These are phyloP conservation scores for Megaceryle alcyon DNA, from an alignment of 2,797 vertebrate genomes.

Conservation along the genomic window DNA sequence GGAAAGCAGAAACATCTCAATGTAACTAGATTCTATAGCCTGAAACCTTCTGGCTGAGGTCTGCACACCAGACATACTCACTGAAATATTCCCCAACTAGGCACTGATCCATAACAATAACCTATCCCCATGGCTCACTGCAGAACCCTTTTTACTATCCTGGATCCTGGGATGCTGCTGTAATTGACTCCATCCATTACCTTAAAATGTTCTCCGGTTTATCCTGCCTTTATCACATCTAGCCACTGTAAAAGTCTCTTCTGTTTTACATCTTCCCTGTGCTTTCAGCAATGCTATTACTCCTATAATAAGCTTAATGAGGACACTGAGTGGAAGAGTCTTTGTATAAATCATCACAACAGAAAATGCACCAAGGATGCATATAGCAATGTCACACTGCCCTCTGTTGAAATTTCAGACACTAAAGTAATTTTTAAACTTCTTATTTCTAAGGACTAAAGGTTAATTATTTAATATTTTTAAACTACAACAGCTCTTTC, in stretches of 20 bases:
- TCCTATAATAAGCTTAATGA: constrained; percentile 68
- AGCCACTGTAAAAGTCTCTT: constrained; percentile 49
- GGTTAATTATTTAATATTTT: constrained; percentile 63
- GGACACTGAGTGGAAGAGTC: constrained; percentile 61
- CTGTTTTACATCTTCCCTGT: constrained; percentile 51
- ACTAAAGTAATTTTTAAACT: neutral
- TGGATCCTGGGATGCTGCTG: constrained; percentile 30
- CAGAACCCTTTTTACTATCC: constrained; percentile 21
- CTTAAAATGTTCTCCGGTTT: constrained; percentile 59
- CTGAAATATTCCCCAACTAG: neutral
- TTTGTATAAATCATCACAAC: constrained; percentile 56
- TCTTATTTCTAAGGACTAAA: constrained; percentile 33
- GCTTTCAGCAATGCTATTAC: constrained; percentile 63
- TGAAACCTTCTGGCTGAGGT: neutral
- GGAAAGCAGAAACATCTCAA: neutral
- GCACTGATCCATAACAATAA: constrained; percentile 26
- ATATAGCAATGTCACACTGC: constrained; percentile 69
- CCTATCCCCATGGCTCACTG: neutral
- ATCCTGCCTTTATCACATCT: constrained; percentile 59
- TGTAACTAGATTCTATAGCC: neutral
- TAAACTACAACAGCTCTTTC: constrained; percentile 18
- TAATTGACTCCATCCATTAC: constrained; percentile 67
- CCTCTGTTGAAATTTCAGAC: constrained; percentile 67
- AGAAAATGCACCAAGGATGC: neutral
- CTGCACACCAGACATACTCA: neutral